Evolutionary conservation across 2,888 invertebrate species (phyloP).

Genomic region (Pyrochroa serraticornis): DNA sequence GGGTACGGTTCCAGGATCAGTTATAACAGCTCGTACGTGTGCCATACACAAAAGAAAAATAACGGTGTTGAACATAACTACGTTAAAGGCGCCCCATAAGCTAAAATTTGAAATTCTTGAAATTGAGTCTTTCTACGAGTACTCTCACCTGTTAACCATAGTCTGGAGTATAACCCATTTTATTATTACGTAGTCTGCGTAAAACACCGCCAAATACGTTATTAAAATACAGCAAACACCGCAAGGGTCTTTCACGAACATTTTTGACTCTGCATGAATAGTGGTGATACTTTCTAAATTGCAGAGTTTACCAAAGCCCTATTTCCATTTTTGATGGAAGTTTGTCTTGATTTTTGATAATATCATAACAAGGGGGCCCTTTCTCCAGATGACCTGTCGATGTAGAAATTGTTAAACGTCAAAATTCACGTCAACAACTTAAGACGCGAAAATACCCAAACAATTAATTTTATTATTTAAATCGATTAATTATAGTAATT

Average conservation of each 20-base stretch:
- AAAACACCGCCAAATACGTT: conserved; percentile 80
- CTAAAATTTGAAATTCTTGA: conserved; percentile 58
- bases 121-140: not conserved
- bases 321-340: too few relatives aligned
- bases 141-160: conserved; percentile 75
- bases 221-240: conserved; percentile 81
- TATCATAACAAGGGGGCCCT: too few relatives aligned
- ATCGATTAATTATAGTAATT: not conserved
- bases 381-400: too few relatives aligned
- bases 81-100: conserved; percentile 82
- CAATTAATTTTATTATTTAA: too few relatives aligned
- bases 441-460: too few relatives aligned
- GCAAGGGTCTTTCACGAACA: conserved; percentile 83
- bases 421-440: not conserved
- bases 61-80: conserved; percentile 78
- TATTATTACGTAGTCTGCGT: conserved; percentile 87
- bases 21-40: conserved; percentile 83
- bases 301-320: too few relatives aligned
- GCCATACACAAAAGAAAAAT: conserved; percentile 76
- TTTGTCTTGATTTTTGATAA: too few relatives aligned
- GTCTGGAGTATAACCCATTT: conserved; percentile 82
- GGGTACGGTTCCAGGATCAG: conserved; percentile 90
- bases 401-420: not conserved
- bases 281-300: too few relatives aligned
- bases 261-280: conserved; percentile 42